Base-by-base conservation (phyloP, 2,888 invertebrate genomes). In the Drosophila kuntzei region DNA sequence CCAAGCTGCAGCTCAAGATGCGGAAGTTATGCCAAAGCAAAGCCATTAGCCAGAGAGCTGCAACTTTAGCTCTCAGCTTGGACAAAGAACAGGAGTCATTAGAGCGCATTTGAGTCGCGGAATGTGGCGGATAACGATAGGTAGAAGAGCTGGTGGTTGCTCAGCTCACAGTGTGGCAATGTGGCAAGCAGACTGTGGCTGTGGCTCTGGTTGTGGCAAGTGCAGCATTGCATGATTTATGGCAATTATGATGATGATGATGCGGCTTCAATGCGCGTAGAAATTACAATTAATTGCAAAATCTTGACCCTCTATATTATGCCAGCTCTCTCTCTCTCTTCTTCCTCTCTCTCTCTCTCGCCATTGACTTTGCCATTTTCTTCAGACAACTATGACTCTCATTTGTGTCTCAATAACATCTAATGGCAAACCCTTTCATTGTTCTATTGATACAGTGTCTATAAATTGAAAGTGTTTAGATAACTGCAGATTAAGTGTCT, bases 21-120 rank as follows among this genome's bases (percentile, higher is more conserved):
- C 86, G 86, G 80, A 80, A 80, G 82, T 81, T 79, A 71, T 68
- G 79, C 79, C 8, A 20, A 60, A 62, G 68, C 61, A 44, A 66
- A 71, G 69, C 71, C 81, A 80, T 76, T 76, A 79, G 71, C 75
- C 51, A 47, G 14, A 37, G 46, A 64, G 61, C 36, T 32, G 29
- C 44, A 58, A 37, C 60, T 61, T 39, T 46, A 53, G 49, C 32
- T 25, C 51, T 39, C 49, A 44, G 39, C 46, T 41, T 32, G 73
- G 71, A 89, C 87, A 89, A 84, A 89, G 87, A 87, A 87, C 84
- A 89, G 88, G 86, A 87, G 86, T 85, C 85, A 85, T 85, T 85
- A 85, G 88, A 89, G 87, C 75, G 87, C 88, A 72, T 83, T 88
- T 88, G 88, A 86, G 81, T 58, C 79, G 69, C 73, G 83, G 84